These are phyloP conservation scores for Acropora yongei DNA, from an alignment of 64 coral and sea anemone genomes.

Conservation along the genomic window DNA sequence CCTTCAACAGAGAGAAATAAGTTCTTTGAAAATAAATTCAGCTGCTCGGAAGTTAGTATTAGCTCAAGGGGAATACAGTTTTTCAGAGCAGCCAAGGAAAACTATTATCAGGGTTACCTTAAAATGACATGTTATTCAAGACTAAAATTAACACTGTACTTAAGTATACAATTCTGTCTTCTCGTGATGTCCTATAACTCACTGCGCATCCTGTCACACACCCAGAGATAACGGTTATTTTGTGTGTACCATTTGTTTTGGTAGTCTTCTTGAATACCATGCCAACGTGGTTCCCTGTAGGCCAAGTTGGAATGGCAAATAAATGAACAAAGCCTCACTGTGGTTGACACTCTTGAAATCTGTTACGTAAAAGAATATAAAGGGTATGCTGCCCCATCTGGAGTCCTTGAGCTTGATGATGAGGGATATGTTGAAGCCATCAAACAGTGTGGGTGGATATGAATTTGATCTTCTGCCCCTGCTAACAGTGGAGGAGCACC, in stretches of 20 bases:
- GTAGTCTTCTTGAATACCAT: too few species aligned
- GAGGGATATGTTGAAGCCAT: conserved; percentile 63
- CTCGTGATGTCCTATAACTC: too few species aligned
- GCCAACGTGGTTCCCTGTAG: too few species aligned
- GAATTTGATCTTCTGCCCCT: conserved; percentile 44
- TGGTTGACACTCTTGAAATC: neutral
- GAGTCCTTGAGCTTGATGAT: conserved; percentile 32
- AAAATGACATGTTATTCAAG: too few species aligned
- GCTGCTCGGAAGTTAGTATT: neutral
- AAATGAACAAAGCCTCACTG: neutral
- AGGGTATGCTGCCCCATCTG: conserved; percentile 25
- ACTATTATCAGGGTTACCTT: too few species aligned
- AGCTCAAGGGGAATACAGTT: neutral
- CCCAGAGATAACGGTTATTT: too few species aligned
- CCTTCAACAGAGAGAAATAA: neutral
- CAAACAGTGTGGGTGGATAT: conserved; percentile 62
- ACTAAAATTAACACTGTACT: too few species aligned
- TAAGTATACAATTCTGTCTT: too few species aligned
- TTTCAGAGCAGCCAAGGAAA: conserved; percentile 24
- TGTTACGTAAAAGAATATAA: conserved; percentile 31
- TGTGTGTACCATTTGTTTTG: too few species aligned
- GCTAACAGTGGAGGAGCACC: conserved; percentile 27
- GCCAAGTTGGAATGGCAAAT: too few species aligned
- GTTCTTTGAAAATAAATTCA: neutral
- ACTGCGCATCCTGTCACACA: too few species aligned